A percentile compares a stretch with the other conserved stretches of the same genome.
These are phyloP conservation scores for Thinocorus orbignyianus DNA, from an alignment of 2,113 vertebrate genomes.

Conservation along the genomic window DNA sequence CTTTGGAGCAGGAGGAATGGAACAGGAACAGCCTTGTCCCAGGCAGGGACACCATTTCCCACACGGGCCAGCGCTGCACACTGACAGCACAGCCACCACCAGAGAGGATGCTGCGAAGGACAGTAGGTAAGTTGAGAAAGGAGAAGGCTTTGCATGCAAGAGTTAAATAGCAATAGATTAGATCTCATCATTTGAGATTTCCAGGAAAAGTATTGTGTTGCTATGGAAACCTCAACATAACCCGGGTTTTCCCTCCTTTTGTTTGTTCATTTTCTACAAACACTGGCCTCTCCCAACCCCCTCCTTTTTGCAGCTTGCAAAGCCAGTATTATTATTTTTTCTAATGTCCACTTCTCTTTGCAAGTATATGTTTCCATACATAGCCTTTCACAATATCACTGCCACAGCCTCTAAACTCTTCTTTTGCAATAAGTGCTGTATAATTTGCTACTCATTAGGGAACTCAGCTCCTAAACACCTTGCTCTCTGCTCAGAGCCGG, in stretches of 20 bases:
- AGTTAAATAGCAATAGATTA: constrained; percentile 45
- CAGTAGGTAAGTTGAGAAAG: not conserved
- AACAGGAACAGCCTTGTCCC: not conserved
- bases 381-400: not conserved
- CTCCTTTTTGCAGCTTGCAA: not conserved
- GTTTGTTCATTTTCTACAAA: constrained; percentile 42
- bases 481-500: not conserved
- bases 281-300: not conserved
- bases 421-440: not conserved
- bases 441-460: not conserved
- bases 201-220: constrained; percentile 57
- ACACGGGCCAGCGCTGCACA: not conserved
- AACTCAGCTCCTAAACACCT: not conserved
- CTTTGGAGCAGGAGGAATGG: not conserved
- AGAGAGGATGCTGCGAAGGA: not conserved
- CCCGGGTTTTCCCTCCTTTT: constrained; percentile 45
- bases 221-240: constrained; percentile 61
- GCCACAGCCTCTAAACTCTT: not conserved
- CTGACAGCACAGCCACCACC: not conserved
- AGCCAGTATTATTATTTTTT: not conserved
- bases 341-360: not conserved
- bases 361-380: not conserved
- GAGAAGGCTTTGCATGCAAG: not conserved
- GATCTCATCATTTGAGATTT: constrained; percentile 43
- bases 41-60: not conserved